Base-by-base conservation (phyloP, 1,140 invertebrate species). In the Teleogryllus occipitalis region DNA sequence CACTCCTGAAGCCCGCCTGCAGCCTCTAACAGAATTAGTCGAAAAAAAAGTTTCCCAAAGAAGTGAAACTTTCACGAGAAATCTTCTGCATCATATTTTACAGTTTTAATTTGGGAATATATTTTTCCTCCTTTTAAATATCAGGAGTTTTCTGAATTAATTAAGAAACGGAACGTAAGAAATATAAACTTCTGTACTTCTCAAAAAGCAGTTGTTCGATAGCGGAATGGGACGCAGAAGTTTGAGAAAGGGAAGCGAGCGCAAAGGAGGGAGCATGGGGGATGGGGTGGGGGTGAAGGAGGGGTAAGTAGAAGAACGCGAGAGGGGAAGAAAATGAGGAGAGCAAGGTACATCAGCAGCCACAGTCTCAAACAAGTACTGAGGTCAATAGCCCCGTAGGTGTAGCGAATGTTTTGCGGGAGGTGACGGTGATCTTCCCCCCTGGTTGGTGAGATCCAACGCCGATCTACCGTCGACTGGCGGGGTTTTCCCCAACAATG, bases 151-250 rank as follows among this genome's bases (percentile, higher is more conserved):
- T 65, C 54, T 65, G 54, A 65, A 65, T 65, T 65, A 65, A 65
- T 65, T 65, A 65, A 65, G 54, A 65, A 65, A 65, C 54, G 54
- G 54, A 65, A 65, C 54, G 54, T 65, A 65, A 65, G 54, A 65
- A 65, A 65, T 65, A 65, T 65, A 65, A 65, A 65, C 54, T 65
- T 65, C 54, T 65, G 54, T 65, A 65, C 54, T 65, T 65, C 54
- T 65, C 10, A 14, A 65, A 65, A 65, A 65, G 54, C 54, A 14
- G 54, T 65, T 18, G 54, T 65, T 65, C 54, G 54, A 65, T 65
- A 65, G 54, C 54, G 54, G 18, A 65, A 65, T 3, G 54, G 18
- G 18, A 18, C 54, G 18, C 54, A 65, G 54, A 65, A 65, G 54
- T 65, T 65, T 10, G 2, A n/a, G 10, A 65, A 7, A 18, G 10